Evolutionary conservation across 2,888 invertebrate genomes (phyloP).

Genomic region (Pyrrhosoma nymphula): DNA sequence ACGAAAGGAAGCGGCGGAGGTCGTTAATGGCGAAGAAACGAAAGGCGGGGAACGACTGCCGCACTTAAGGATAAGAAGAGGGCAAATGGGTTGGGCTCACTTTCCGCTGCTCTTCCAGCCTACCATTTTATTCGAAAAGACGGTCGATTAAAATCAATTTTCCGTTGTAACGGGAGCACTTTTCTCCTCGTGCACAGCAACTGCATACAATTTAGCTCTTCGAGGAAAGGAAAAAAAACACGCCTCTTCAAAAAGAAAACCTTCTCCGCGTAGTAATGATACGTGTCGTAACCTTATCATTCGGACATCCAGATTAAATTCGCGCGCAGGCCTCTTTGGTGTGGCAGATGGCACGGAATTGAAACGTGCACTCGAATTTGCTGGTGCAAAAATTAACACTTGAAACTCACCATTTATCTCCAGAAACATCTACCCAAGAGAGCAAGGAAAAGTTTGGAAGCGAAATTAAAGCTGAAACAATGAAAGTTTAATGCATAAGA

Average conservation of each 20-base stretch:
- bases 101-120: neutral
- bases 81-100: neutral
- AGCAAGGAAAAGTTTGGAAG: too few relatives aligned
- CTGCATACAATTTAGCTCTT: neutral
- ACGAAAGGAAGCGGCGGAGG: too few relatives aligned
- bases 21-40: neutral
- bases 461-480: too few relatives aligned
- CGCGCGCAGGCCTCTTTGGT: neutral
- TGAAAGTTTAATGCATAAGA: too few relatives aligned
- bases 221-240: too few relatives aligned
- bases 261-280: neutral
- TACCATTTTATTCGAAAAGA: neutral
- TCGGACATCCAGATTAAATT: neutral
- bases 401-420: too few relatives aligned
- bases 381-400: neutral
- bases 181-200: neutral
- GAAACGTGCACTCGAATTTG: neutral
- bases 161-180: neutral
- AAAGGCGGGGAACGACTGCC: neutral
- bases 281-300: neutral
- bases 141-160: constrained; percentile 32
- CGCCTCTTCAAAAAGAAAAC: neutral
- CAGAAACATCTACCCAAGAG: too few relatives aligned
- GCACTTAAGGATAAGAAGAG: neutral
- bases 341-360: neutral